phyloP scores from a whole-genome alignment of 2,113 vertebrate genomes.

The Casuarius casuarius region DNA sequence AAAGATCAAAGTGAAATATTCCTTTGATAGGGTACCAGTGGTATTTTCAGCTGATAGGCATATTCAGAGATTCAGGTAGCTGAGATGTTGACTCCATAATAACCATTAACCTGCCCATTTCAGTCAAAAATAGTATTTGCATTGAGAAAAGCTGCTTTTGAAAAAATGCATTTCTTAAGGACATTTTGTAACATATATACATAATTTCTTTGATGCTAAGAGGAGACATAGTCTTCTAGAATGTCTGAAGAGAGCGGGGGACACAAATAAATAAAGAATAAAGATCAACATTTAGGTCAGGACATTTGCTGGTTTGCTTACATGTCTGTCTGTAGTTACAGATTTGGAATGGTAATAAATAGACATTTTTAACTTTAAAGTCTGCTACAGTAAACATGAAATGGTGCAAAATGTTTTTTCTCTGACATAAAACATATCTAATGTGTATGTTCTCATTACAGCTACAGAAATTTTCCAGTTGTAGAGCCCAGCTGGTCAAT shows the following conservation, averaged over 20 bases:
- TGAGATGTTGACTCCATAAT: neutral
- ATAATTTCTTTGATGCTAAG: neutral
- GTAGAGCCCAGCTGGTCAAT: conserved; percentile 87
- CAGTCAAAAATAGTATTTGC: neutral
- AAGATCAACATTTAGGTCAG: neutral
- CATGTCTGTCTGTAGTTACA: neutral
- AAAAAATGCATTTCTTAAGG: neutral
- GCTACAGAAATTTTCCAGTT: conserved; percentile 93
- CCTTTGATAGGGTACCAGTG: neutral
- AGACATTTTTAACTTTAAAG: neutral
- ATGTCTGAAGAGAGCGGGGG: neutral
- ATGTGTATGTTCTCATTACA: conserved; percentile 66
- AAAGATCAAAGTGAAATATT: neutral
- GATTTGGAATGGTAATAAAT: neutral
- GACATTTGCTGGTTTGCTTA: neutral
- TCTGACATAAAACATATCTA: neutral
- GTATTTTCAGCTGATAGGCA: neutral
- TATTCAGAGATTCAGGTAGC: neutral
- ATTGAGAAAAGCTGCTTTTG: neutral
- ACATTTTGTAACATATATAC: neutral
- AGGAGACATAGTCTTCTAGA: neutral
- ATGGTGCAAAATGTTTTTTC: neutral
- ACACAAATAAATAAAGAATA: neutral
- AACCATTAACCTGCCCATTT: neutral
- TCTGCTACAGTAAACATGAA: neutral